A percentile compares a stretch with the other conserved stretches of the same genome.
These are phyloP conservation scores for Sinhomidia bicolor DNA, from an alignment of 2,888 invertebrate species.

Conservation along the genomic window DNA sequence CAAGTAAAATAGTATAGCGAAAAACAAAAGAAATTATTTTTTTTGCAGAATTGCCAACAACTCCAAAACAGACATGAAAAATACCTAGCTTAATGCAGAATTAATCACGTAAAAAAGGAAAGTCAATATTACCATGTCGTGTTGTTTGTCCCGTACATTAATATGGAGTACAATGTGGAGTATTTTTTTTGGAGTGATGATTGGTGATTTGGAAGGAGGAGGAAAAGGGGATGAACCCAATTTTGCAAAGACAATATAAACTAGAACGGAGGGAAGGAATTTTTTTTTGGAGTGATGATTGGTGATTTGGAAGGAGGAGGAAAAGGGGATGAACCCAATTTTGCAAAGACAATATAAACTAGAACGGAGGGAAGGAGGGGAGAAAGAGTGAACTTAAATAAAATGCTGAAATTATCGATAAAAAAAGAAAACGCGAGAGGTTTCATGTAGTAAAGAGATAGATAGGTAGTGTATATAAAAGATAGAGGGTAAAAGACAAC, in stretches of 20 bases:
- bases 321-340: slow-evolving; percentile 16
- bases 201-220: slow-evolving; percentile 30
- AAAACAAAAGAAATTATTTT: no score
- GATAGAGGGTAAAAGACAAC: background rate
- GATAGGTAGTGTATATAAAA: background rate
- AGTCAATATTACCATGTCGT: slow-evolving; percentile 50
- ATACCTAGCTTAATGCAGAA: slow-evolving; percentile 53
- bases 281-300: background rate
- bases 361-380: slow-evolving; percentile 21
- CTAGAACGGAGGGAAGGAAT: no score
- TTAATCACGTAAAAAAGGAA: slow-evolving; percentile 31
- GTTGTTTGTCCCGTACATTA: no score
- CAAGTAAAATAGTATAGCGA: no score
- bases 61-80: no score
- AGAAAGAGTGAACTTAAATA: background rate
- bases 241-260: slow-evolving; percentile 30
- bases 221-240: slow-evolving; percentile 42
- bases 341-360: background rate
- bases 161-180: background rate
- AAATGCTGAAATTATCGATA: slow-evolving; percentile 24
- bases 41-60: no score
- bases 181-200: background rate
- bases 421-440: background rate
- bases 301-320: slow-evolving; percentile 33
- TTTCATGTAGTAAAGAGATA: background rate